A percentile compares a stretch with the other conserved stretches of the same genome.
phyloP scores from a whole-genome alignment of 2,797 vertebrate species.

The Cottoperca gobio region DNA sequence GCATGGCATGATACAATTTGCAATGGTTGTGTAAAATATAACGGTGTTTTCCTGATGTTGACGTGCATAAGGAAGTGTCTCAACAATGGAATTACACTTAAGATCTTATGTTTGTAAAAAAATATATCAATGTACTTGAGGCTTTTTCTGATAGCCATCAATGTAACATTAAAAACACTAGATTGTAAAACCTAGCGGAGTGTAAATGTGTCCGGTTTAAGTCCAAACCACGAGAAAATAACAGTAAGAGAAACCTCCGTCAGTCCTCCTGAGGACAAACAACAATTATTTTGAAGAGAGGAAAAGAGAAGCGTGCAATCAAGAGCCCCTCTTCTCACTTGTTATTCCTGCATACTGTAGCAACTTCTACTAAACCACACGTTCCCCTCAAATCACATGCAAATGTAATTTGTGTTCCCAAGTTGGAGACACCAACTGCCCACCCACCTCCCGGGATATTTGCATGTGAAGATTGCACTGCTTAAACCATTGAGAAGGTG shows the following conservation, averaged over 20 bases:
- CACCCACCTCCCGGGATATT: slow-evolving; percentile 60
- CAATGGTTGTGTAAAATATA: neutral
- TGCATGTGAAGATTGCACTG: slow-evolving; percentile 62
- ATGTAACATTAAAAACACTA: neutral
- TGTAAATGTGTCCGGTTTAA: neutral
- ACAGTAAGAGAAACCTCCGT: neutral
- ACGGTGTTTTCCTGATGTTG: neutral
- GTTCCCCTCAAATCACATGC: slow-evolving; percentile 63
- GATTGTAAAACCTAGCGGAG: neutral
- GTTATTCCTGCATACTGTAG: slow-evolving; percentile 38
- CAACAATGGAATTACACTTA: neutral
- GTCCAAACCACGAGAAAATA: neutral
- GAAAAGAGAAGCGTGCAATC: slow-evolving; percentile 42
- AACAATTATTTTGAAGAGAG: slow-evolving; percentile 17
- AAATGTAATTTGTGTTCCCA: slow-evolving; percentile 70
- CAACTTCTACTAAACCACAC: slow-evolving; percentile 33
- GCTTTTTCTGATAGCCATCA: neutral
- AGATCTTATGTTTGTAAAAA: neutral
- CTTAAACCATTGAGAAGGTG: slow-evolving; percentile 31
- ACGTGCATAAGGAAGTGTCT: too few species aligned
- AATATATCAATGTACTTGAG: neutral
- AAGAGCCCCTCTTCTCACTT: slow-evolving; percentile 37
- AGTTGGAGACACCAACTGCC: slow-evolving; percentile 46
- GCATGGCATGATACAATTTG: neutral
- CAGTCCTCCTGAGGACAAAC: slow-evolving; percentile 12